Evolutionary conservation across 2,888 invertebrate species (phyloP).

Genomic region (Quadroppia sp.): DNA sequence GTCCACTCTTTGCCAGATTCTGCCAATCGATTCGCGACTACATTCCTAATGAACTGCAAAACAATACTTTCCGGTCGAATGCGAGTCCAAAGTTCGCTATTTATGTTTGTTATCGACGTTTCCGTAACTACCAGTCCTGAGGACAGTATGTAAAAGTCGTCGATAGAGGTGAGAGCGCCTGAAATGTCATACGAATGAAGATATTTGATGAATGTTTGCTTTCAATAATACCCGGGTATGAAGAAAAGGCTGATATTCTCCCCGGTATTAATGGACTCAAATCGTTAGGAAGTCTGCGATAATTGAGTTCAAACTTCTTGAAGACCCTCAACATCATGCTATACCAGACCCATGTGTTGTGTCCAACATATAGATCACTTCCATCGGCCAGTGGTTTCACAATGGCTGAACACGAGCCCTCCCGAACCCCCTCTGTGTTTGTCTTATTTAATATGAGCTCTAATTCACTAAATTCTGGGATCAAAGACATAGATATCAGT

Average conservation of each 20-base stretch:
- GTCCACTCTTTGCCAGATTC: slow-evolving; percentile 69
- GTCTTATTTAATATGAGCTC: slow-evolving; percentile 53
- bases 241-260: slow-evolving; percentile 68
- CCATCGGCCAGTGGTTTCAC: slow-evolving; percentile 62
- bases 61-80: slow-evolving; percentile 64
- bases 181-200: not conserved
- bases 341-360: slow-evolving; percentile 76
- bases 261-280: slow-evolving; percentile 61
- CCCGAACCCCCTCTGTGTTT: slow-evolving; percentile 52
- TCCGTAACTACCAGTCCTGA: slow-evolving; percentile 62
- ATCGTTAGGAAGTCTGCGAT: not conserved
- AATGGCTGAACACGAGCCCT: slow-evolving; percentile 64
- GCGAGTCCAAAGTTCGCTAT: slow-evolving; percentile 65
- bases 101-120: slow-evolving; percentile 71
- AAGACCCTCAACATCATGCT: slow-evolving; percentile 75
- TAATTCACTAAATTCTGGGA: slow-evolving; percentile 69
- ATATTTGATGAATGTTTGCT: too few species aligned
- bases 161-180: slow-evolving; percentile 51
- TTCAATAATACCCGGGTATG: slow-evolving; percentile 70
- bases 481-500: slow-evolving; percentile 62
- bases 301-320: slow-evolving; percentile 77
- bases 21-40: slow-evolving; percentile 77
- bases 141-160: slow-evolving; percentile 55
- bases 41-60: slow-evolving; percentile 69
- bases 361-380: slow-evolving; percentile 65